These are phyloP conservation scores for Tromatobia lineatoria DNA, from an alignment of 2,888 invertebrate genomes.

Conservation along the genomic window DNA sequence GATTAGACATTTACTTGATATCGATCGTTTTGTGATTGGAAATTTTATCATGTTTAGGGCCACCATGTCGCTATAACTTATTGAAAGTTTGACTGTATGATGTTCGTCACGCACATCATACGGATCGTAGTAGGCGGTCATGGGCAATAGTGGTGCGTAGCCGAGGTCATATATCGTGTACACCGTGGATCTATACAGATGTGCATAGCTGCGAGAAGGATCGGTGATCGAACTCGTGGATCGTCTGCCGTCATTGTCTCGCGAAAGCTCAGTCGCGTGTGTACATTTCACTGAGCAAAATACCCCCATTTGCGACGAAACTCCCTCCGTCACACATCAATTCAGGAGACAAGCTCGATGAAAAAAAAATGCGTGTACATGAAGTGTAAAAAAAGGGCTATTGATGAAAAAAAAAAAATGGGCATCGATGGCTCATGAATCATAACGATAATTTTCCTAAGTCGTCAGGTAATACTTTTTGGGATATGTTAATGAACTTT, in stretches of 20 bases:
- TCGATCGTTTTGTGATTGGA: too few relatives aligned
- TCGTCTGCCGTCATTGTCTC: slow-evolving; percentile 35
- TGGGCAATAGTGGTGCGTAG: slow-evolving; percentile 44
- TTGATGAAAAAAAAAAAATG: too few relatives aligned
- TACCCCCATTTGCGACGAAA: neutral
- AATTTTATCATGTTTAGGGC: neutral
- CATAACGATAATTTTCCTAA: too few relatives aligned
- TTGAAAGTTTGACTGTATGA: slow-evolving; percentile 24
- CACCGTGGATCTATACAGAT: slow-evolving; percentile 17
- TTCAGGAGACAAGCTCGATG: neutral
- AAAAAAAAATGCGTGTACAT: neutral
- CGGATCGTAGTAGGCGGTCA: slow-evolving; percentile 44
- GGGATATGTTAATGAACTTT: too few relatives aligned
- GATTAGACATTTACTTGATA: too few relatives aligned
- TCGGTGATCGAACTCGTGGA: slow-evolving; percentile 43
- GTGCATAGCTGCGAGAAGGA: slow-evolving; percentile 39
- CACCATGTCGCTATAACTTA: neutral
- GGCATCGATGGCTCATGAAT: too few relatives aligned
- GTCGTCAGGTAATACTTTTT: too few relatives aligned
- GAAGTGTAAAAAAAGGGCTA: neutral
- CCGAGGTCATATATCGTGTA: slow-evolving; percentile 35
- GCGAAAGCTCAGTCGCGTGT: slow-evolving; percentile 46
- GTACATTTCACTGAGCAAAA: slow-evolving; percentile 1
- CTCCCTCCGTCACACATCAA: neutral
- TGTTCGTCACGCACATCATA: slow-evolving; percentile 8